phyloP scores from a whole-genome alignment of 2,888 invertebrate species.

The Pollenia labialis region DNA sequence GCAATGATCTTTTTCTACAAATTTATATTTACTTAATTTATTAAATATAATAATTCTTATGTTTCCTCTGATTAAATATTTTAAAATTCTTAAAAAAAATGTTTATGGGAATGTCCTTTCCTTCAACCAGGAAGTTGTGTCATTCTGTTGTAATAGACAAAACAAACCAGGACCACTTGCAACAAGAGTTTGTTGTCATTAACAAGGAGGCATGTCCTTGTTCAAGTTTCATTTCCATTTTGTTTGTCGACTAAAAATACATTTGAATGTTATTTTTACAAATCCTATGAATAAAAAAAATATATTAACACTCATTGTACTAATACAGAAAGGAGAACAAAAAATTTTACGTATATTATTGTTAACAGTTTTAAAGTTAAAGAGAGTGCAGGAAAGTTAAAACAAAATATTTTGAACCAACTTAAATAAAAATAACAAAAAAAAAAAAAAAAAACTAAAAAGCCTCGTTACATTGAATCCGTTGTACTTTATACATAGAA shows the following conservation, averaged over 20 bases:
- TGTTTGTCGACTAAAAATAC: slow-evolving; percentile 46
- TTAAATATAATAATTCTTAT: too few relatives aligned
- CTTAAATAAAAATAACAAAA: neutral
- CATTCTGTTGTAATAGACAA: slow-evolving; percentile 25
- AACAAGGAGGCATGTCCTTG: slow-evolving; percentile 46
- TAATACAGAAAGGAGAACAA: neutral
- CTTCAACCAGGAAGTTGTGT: slow-evolving; percentile 39
- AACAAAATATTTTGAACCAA: neutral
- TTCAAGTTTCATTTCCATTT: slow-evolving; percentile 22
- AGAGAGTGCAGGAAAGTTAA: neutral
- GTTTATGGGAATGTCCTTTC: neutral
- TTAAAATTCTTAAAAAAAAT: neutral
- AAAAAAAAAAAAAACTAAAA: too few relatives aligned
- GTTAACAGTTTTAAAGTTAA: slow-evolving; percentile 3
- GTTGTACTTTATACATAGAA: too few relatives aligned
- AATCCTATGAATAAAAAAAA: neutral
- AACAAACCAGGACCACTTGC: slow-evolving; percentile 24
- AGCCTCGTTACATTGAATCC: too few relatives aligned
- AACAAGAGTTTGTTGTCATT: slow-evolving; percentile 33
- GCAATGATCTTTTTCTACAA: too few relatives aligned
- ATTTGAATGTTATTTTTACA: slow-evolving; percentile 48
- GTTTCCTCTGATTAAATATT: too few relatives aligned
- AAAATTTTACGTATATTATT: slow-evolving; percentile 9
- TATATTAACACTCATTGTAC: slow-evolving; percentile 4
- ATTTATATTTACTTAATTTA: too few relatives aligned